Percentiles rank a stretch among this genome's conserved stretches.
These are phyloP conservation scores for Isurus oxyrinchus DNA, from an alignment of 2,113 vertebrate species.

Conservation along the genomic window DNA sequence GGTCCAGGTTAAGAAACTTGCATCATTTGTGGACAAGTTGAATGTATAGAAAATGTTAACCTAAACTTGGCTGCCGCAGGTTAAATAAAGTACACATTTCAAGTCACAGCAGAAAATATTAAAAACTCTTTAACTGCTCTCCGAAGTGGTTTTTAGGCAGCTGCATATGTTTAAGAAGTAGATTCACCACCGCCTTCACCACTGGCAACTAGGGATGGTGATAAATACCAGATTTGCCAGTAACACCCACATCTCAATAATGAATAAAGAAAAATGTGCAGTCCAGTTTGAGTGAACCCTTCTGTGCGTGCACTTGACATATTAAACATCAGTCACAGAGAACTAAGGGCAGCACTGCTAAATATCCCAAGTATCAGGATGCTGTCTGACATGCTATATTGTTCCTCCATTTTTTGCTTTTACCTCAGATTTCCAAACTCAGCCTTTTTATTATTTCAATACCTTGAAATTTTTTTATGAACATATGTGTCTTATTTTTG, in stretches of 20 bases:
- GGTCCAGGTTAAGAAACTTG: background rate
- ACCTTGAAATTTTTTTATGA: background rate
- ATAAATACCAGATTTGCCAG: background rate
- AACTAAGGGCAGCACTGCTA: background rate
- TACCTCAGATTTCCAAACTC: background rate
- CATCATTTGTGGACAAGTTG: background rate
- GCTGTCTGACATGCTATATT: background rate
- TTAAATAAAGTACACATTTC: background rate
- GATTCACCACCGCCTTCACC: background rate
- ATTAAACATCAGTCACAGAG: background rate
- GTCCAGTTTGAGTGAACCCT: background rate
- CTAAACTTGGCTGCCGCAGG: background rate
- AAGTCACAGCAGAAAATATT: background rate
- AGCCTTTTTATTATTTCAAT: background rate
- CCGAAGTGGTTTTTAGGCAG: background rate
- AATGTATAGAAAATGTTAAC: background rate
- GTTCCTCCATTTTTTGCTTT: background rate
- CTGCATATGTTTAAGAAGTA: background rate
- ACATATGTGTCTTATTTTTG: background rate
- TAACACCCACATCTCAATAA: background rate
- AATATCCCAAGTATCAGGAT: background rate
- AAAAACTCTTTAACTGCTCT: background rate
- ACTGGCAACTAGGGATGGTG: background rate
- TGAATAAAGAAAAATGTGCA: no score
- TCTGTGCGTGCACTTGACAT: background rate